Percentiles rank a stretch among this genome's conserved stretches.
Evolutionary conservation across 2,888 invertebrate species (phyloP).

Genomic region (Cataglyphis rosenhaueri): DNA sequence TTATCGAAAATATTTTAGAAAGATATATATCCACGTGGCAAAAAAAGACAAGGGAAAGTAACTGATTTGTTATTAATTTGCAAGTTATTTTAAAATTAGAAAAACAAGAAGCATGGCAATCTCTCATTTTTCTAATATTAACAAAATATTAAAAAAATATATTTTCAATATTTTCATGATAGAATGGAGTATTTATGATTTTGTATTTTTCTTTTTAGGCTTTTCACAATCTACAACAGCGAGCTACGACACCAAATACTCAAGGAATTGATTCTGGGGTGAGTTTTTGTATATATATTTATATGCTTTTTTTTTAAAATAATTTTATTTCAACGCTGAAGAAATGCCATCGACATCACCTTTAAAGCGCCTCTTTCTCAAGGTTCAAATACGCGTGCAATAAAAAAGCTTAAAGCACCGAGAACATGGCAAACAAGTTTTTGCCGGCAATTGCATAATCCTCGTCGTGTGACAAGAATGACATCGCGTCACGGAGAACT

Average conservation of each 20-base stretch:
- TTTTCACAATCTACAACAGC: constrained; percentile 90
- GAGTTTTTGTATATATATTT: constrained; percentile 84
- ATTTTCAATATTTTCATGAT: not conserved
- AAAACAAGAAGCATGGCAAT: not conserved
- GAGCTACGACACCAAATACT: constrained; percentile 92
- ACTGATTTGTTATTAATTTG: not conserved
- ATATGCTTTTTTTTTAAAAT: constrained; percentile 2
- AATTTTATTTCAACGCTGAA: constrained; percentile 1
- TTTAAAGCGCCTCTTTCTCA: not conserved
- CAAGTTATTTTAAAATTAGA: not conserved
- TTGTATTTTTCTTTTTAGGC: constrained; percentile 86
- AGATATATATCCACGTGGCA: not conserved
- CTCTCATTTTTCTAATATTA: too few relatives aligned
- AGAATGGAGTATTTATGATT: not conserved
- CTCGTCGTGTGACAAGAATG: constrained; percentile 30
- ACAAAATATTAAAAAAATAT: not conserved
- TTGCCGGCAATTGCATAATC: constrained; percentile 47
- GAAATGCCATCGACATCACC: not conserved
- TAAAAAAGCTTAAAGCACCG: constrained; percentile 34
- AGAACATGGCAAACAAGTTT: constrained; percentile 53
- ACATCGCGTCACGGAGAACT: constrained; percentile 8
- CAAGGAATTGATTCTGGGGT: constrained; percentile 92
- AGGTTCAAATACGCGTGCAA: not conserved
- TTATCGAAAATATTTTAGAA: not conserved
- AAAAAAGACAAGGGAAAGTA: not conserved